Evolutionary conservation across 2,888 invertebrate genomes (phyloP).

Genomic region (Drosophila pseudotakahashii): DNA sequence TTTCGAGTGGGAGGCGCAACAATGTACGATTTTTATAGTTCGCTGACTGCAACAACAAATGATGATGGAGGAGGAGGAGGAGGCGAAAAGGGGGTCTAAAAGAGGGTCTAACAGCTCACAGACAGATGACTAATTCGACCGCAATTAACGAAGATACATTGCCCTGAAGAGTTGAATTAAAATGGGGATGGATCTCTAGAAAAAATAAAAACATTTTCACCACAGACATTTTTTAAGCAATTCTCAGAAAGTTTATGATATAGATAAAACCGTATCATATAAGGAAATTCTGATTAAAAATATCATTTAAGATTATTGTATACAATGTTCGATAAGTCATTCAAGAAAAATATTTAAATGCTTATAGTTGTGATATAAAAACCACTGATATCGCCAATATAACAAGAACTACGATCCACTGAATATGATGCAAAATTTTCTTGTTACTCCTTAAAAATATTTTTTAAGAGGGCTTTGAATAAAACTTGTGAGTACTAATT

Average conservation of each 20-base stretch:
- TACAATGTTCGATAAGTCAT: no score
- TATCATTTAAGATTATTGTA: not conserved
- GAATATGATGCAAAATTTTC: no score
- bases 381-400: no score
- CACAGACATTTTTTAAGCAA: not conserved
- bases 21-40: slow-evolving; percentile 60
- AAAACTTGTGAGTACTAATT: no score
- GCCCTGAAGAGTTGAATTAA: slow-evolving; percentile 11
- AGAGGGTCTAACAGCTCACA: slow-evolving; percentile 18
- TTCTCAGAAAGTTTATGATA: not conserved
- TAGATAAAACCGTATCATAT: not conserved
- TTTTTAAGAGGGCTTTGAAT: no score
- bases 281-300: not conserved
- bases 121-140: slow-evolving; percentile 25
- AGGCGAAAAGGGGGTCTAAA: not conserved
- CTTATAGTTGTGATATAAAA: no score
- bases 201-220: no score
- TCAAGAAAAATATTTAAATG: no score
- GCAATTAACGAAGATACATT: slow-evolving; percentile 22
- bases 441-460: no score
- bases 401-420: no score
- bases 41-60: slow-evolving; percentile 48
- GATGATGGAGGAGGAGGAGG: not conserved
- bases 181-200: not conserved
- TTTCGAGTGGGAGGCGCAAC: slow-evolving; percentile 38